These are phyloP conservation scores for Sorex araneus DNA, from an alignment of 2,113 vertebrate genomes.

Conservation along the genomic window DNA sequence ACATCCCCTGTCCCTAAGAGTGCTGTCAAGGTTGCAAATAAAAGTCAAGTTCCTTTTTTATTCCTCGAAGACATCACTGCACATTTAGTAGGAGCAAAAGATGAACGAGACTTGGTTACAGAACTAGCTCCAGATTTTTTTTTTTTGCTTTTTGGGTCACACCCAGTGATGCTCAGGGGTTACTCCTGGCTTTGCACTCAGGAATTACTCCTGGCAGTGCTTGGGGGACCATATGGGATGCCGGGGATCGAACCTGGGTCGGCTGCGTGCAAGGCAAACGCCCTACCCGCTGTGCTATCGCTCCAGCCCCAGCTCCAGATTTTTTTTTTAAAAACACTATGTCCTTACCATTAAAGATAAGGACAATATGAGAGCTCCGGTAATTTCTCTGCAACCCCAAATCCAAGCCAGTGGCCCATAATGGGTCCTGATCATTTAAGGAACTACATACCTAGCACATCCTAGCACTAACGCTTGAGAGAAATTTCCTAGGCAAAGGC, in stretches of 20 bases:
- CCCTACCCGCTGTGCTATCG: too few relatives aligned
- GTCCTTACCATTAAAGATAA: not conserved
- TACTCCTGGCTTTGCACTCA: too few relatives aligned
- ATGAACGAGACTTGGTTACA: not conserved
- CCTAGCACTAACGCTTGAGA: not conserved
- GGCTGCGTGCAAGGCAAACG: too few relatives aligned
- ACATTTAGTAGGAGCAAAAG: not conserved
- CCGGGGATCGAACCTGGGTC: too few relatives aligned
- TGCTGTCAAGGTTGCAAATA: not conserved
- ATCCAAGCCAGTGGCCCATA: not conserved
- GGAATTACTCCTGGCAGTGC: too few relatives aligned
- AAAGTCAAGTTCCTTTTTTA: constrained; percentile 57
- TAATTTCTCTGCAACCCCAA: not conserved
- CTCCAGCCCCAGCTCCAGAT: too few relatives aligned
- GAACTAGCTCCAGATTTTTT: not conserved
- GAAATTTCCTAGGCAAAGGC: constrained; percentile 16
- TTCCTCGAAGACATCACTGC: constrained; percentile 25
- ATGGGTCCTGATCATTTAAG: not conserved
- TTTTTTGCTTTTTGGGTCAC: too few relatives aligned
- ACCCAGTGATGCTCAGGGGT: too few relatives aligned
- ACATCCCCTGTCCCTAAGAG: not conserved
- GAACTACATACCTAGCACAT: not conserved
- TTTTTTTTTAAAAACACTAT: not conserved
- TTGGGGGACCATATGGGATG: too few relatives aligned
- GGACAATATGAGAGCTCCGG: not conserved